Evolutionary conservation across 2,113 vertebrate genomes (phyloP), one percentile per base, ranked within the genome.

Genomic region (Ramphastos sulfuratus): DNA sequence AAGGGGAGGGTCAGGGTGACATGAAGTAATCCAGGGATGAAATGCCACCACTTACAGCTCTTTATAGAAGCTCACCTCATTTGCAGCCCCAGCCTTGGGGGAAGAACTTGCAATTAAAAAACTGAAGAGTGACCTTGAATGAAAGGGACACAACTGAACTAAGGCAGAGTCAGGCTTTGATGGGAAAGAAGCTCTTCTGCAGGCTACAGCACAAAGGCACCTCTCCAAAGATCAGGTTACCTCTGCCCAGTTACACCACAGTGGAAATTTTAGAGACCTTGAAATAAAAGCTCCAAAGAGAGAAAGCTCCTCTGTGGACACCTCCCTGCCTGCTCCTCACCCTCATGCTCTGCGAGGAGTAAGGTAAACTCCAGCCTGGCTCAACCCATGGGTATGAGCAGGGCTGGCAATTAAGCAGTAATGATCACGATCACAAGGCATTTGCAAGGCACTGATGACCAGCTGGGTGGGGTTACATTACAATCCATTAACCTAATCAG

Each of bases 141-240:
- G 66, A 33, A 69, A 80, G 31, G 50, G 58, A 66, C 87, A 61
- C 67, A 72, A n/a, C 80, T 90, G 87, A 96, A 95, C 70, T 56
- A 89, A 66, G 59, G 59, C 1, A 0, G 28, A 56, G 95, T 86
- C 69, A 60, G 37, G 76, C 83, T 84, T 83, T 71, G 58, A 35
- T 85, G 79, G 50, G 60, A 61, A 90, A 75, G 72, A 74, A 75
- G 54, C 44, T 85, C 72, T 79, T 75, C 92, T 50, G 31, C n/a
- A 54, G 63, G 44, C 71, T 80, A 42, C 37, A 67, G 82, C 93
- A 91, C 84, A 85, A 87, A 82, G 66, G 77, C 61, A 90, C 67
- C 93, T 87, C 56, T 78, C 85, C 61, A 93, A 95, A 90, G 71
- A 82, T 93, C 89, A 83, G n/a, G 69, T 75, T 94, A 76, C 92